A percentile compares a stretch with the other conserved stretches of the same genome.
Evolutionary conservation across 2,888 invertebrate species (phyloP).

Genomic region (Dynastes grantii): DNA sequence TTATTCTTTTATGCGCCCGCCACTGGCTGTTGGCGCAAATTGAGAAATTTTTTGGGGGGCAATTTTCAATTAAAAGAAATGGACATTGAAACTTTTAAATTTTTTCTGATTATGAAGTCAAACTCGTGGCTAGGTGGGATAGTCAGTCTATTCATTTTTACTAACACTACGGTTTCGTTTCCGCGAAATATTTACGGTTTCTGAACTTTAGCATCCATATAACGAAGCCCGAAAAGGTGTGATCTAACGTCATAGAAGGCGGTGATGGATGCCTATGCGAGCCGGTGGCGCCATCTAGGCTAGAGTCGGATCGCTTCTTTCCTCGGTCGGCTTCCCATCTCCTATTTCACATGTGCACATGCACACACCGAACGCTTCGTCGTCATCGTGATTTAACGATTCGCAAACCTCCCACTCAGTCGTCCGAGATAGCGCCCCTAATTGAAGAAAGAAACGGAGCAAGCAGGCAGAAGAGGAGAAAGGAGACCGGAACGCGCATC

Average conservation of each 20-base stretch:
- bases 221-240: conserved; percentile 55
- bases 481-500: conserved; percentile 56
- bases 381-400: conserved; percentile 56
- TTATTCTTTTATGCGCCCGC: no score
- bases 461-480: background rate
- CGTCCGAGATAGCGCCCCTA: conserved; percentile 49
- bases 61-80: no score
- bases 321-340: conserved; percentile 53
- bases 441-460: conserved; percentile 54
- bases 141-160: background rate
- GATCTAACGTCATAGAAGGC: conserved; percentile 54
- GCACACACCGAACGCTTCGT: conserved; percentile 45
- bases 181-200: background rate
- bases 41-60: no score
- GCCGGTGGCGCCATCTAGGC: conserved; percentile 56
- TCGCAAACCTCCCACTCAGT: conserved; percentile 57
- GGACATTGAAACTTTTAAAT: no score
- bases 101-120: no score
- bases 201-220: conserved; percentile 44
- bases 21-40: no score
- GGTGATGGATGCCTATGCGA: conserved; percentile 54
- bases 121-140: no score
- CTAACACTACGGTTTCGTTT: background rate
- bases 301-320: conserved; percentile 51
- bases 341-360: conserved; percentile 57